These are phyloP conservation scores for Molossus molossus DNA, from an alignment of 2,797 vertebrate genomes.

Conservation along the genomic window DNA sequence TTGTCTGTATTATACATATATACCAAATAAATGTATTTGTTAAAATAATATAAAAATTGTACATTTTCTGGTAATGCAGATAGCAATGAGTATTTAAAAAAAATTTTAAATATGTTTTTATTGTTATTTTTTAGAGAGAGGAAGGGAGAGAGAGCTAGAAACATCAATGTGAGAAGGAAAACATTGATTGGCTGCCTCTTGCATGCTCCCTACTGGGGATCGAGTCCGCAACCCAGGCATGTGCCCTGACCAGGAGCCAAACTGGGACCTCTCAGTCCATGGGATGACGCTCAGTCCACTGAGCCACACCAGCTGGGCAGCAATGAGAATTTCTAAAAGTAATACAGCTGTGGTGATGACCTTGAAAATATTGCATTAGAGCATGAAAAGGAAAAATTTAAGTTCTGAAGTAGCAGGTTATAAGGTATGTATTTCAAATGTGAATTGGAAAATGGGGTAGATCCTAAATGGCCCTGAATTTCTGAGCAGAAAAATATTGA, in stretches of 20 bases:
- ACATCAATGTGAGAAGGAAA: too few species aligned
- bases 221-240: too few species aligned
- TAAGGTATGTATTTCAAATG: not conserved
- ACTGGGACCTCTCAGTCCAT: too few species aligned
- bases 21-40: not conserved
- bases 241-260: too few species aligned
- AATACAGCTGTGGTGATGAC: not conserved
- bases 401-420: not conserved
- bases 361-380: not conserved
- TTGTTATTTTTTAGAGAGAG: too few species aligned
- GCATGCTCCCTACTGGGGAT: too few species aligned
- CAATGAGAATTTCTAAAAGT: not conserved
- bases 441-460: not conserved
- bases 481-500: slow-evolving; percentile 14
- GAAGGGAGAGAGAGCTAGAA: too few species aligned
- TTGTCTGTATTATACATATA: not conserved
- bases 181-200: too few species aligned
- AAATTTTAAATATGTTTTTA: too few species aligned
- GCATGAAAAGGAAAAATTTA: not conserved
- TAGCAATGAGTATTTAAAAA: not conserved
- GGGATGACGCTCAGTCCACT: too few species aligned
- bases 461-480: slow-evolving; percentile 9
- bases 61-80: not conserved
- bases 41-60: not conserved
- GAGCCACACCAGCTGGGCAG: too few species aligned